Evolutionary conservation across 2,888 invertebrate genomes (phyloP).

Genomic region (Pristionchus exspectatus): DNA sequence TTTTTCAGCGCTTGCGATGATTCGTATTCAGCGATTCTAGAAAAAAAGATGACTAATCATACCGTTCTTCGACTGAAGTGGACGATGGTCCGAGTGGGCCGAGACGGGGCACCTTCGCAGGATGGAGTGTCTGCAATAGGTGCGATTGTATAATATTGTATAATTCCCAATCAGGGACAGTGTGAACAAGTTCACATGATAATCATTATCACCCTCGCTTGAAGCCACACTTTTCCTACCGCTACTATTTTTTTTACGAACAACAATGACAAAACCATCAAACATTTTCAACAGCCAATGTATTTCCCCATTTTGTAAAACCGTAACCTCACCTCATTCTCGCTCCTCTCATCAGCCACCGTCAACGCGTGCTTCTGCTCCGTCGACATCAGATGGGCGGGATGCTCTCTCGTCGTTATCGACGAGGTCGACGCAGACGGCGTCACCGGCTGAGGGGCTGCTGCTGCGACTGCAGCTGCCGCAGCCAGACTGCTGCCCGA

Average conservation of each 20-base stretch:
- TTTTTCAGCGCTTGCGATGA: neutral
- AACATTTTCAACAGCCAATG: neutral
- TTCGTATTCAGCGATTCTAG: neutral
- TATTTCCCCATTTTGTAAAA: neutral
- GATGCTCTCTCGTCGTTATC: neutral
- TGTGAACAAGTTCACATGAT: neutral
- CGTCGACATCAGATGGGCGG: constrained; percentile 54
- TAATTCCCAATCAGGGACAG: too few relatives aligned
- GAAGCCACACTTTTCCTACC: neutral
- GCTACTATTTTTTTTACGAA: neutral
- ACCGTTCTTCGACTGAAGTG: neutral
- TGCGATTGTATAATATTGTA: too few relatives aligned
- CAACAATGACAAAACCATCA: neutral
- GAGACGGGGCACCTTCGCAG: constrained; percentile 46
- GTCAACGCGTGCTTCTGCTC: constrained; percentile 66
- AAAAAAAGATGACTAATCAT: neutral
- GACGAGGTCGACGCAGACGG: constrained; percentile 13
- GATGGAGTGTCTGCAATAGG: constrained; percentile 54
- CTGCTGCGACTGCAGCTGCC: constrained; percentile 7
- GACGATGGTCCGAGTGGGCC: neutral
- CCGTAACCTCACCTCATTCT: constrained; percentile 45
- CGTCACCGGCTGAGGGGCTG: neutral
- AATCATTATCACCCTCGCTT: neutral
- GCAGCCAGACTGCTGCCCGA: constrained; percentile 16
- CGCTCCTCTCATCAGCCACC: constrained; percentile 66